phyloP scores from a whole-genome alignment of 1,140 invertebrate genomes.

The Zelostemma sp. region DNA sequence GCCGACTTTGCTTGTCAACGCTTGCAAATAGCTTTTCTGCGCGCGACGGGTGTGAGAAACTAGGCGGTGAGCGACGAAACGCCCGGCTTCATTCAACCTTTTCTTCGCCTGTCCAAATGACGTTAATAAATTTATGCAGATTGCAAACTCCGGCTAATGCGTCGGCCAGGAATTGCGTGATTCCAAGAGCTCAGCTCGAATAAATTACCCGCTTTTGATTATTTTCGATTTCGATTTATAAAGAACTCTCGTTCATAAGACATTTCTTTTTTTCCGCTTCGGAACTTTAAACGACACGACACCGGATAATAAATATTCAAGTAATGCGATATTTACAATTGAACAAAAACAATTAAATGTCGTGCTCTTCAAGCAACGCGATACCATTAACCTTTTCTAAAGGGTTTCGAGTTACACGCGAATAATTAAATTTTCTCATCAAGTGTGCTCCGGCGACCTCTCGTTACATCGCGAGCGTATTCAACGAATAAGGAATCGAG shows the following conservation, averaged over 20 bases:
- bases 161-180: conserved; percentile 26
- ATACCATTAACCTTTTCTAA: too few relatives aligned
- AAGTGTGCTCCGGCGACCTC: too few relatives aligned
- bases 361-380: too few relatives aligned
- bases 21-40: conserved; percentile 36
- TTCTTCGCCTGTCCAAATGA: conserved; percentile 41
- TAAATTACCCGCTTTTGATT: conserved; percentile 36
- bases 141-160: conserved; percentile 46
- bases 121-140: conserved; percentile 59
- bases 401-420: too few relatives aligned
- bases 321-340: too few relatives aligned
- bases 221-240: conserved; percentile 18
- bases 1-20: neutral
- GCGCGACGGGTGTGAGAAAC: conserved; percentile 17
- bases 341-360: too few relatives aligned
- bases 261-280: neutral
- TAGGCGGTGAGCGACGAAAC: conserved; percentile 22
- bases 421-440: too few relatives aligned
- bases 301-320: neutral
- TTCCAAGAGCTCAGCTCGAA: conserved; percentile 15
- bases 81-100: conserved; percentile 30
- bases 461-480: too few relatives aligned
- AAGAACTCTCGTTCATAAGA: neutral
- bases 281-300: neutral
- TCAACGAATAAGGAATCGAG: too few relatives aligned